Evolutionary conservation across 1,140 invertebrate genomes (phyloP).

Genomic region (Lethrus apterus): DNA sequence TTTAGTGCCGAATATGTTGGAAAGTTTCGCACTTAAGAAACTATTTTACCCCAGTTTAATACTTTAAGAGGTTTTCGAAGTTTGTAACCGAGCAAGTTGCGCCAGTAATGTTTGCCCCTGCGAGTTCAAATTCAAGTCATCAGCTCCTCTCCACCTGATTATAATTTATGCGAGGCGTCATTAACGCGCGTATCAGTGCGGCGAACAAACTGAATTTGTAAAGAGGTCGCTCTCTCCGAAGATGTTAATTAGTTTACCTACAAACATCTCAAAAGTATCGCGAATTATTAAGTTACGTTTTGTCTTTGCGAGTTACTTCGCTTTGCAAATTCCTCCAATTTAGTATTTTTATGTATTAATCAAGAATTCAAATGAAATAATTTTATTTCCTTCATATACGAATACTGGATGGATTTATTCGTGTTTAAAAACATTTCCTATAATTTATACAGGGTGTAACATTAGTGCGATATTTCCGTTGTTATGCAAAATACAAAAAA

Average conservation of each 20-base stretch:
- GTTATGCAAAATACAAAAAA: too few relatives aligned
- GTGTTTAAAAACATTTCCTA: too few relatives aligned
- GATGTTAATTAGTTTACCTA: constrained; percentile 7
- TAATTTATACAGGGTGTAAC: too few relatives aligned
- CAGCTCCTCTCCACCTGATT: constrained; percentile 13
- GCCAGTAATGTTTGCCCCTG: constrained; percentile 10
- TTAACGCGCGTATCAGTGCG: constrained; percentile 6
- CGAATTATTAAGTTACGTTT: not conserved
- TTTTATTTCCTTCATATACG: too few relatives aligned
- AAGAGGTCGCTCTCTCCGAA: too few relatives aligned
- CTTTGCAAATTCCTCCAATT: not conserved
- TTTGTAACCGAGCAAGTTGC: constrained; percentile 6
- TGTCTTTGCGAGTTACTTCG: not conserved
- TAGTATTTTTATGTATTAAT: too few relatives aligned
- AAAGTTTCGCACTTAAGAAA: constrained; percentile 15
- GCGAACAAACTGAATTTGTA: too few relatives aligned
- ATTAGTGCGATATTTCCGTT: too few relatives aligned
- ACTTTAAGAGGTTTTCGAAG: constrained; percentile 14
- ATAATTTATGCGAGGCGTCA: constrained; percentile 15
- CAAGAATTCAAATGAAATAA: too few relatives aligned
- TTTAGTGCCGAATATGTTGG: constrained; percentile 13
- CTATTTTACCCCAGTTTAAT: constrained; percentile 15
- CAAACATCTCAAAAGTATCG: too few relatives aligned
- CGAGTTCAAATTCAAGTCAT: constrained; percentile 16
- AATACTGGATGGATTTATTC: too few relatives aligned